Evolutionary conservation across 1,140 invertebrate species (phyloP), one percentile per base, ranked within the genome.

Genomic region (Drosophila navojoa): DNA sequence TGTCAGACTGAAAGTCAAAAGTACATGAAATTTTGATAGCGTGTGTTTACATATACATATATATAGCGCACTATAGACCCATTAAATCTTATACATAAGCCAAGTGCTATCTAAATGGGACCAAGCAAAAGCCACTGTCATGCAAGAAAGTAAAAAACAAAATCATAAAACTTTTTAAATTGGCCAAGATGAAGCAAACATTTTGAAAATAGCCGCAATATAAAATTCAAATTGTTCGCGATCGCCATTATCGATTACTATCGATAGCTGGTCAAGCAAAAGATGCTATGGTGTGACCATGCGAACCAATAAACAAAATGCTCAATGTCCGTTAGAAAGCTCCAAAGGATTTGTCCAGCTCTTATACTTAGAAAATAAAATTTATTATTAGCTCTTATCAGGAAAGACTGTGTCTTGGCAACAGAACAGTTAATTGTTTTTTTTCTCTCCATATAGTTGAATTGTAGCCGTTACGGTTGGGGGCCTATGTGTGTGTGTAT

Each of bases 1-100:
- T 52, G 44, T 10, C 38, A 44, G 53, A 13, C 61, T 87, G 35
- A 87, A 86, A 82, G 81, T 87, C 81, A 79, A 82, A 86, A 86
- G 81, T 76, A 73, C 81, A 66, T 19, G 40, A 10, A 58, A 32
- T 35, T 47, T 47, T 59, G 57, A 59, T 59, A 59, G 38, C 44
- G 9, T 7, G 40, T 19, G 42, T 16, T 13, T 15, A 16, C 4
- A 16, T 13, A 42, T 42, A 32, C 6, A 32, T 32, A 7, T 32
- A 11, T 13, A 5, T 38, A 19, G 11, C 11, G 22, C 35, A 29
- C n/a, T 4, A 16, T 38, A 58, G 40, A 57, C 19, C 5, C 40
- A 45, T 58, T 42, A 42, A 22, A 55, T 45, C 60, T 2, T 68
- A 54, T 61, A 19, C 50, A 60, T 68, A 68, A 73, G 68, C 53